Percentiles rank a stretch among this genome's conserved stretches.
Conservation (phyloP, 2,888 invertebrate genomes). For the Mythimna impura region DNA sequence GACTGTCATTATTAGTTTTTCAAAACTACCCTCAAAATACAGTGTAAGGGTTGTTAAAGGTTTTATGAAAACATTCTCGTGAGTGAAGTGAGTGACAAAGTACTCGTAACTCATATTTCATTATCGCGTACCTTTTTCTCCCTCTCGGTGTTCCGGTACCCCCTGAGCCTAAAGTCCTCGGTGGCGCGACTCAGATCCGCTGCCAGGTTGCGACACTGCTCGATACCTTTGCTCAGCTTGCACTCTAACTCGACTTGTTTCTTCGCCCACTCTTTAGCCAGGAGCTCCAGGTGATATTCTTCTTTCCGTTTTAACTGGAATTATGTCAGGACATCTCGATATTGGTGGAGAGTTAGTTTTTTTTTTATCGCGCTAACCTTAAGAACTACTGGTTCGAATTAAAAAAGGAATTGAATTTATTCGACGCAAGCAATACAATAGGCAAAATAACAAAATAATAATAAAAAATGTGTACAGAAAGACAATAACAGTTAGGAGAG, state of each 20-base stretch:
- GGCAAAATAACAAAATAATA: too few species aligned
- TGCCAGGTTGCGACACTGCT: slow-evolving; percentile 91
- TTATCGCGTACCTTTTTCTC: slow-evolving; percentile 82
- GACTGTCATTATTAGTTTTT: too few species aligned
- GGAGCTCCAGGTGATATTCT: slow-evolving; percentile 86
- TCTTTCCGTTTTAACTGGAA: slow-evolving; percentile 90
- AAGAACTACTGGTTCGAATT: not conserved
- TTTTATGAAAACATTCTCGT: too few species aligned
- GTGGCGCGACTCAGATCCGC: slow-evolving; percentile 91
- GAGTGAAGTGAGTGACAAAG: too few species aligned
- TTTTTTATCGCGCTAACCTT: not conserved
- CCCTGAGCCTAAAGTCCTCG: slow-evolving; percentile 88
- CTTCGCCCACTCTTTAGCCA: slow-evolving; percentile 91
- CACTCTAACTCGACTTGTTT: slow-evolving; percentile 89
- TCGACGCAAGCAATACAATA: too few species aligned
- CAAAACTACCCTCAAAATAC: too few species aligned
- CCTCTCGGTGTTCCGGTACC: slow-evolving; percentile 88
- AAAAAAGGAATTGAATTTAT: not conserved
- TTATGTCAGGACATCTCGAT: slow-evolving; percentile 1
- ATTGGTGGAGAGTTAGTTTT: not conserved
- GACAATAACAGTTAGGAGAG: too few species aligned
- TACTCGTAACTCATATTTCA: too few species aligned
- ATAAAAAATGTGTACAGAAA: too few species aligned
- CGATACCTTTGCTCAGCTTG: slow-evolving; percentile 90
- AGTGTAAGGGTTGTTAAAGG: too few species aligned